Evolutionary conservation across 2,888 invertebrate genomes (phyloP).

Genomic region (Drosophila mimica): DNA sequence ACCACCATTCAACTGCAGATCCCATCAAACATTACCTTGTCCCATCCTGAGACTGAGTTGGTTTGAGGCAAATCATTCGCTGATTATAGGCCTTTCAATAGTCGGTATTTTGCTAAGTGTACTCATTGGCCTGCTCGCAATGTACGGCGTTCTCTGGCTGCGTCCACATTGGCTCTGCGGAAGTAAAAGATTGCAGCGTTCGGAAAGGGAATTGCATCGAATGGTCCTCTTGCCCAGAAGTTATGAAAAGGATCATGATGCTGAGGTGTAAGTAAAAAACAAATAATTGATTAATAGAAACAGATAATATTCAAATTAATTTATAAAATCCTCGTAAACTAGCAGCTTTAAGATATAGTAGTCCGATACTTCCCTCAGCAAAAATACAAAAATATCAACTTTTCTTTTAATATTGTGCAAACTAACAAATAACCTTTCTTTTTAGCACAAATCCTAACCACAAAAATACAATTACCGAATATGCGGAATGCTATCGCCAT

Average conservation of each 20-base stretch:
- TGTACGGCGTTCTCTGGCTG: slow-evolving; percentile 57
- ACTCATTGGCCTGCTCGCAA: slow-evolving; percentile 53
- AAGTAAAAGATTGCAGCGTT: slow-evolving; percentile 52
- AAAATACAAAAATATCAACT: too few species aligned
- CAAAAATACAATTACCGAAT: slow-evolving; percentile 38
- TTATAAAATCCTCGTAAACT: too few species aligned
- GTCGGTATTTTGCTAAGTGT: slow-evolving; percentile 51
- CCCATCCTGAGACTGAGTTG: slow-evolving; percentile 37
- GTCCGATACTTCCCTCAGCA: too few species aligned
- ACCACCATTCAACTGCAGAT: slow-evolving; percentile 73
- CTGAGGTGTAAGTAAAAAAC: slow-evolving; percentile 30
- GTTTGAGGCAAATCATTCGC: slow-evolving; percentile 46
- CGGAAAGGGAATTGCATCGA: slow-evolving; percentile 30
- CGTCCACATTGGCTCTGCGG: slow-evolving; percentile 63
- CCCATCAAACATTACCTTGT: slow-evolving; percentile 58
- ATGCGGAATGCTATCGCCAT: slow-evolving; percentile 42
- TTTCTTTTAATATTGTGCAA: neutral
- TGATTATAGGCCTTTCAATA: slow-evolving; percentile 53
- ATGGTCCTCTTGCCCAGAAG: slow-evolving; percentile 58
- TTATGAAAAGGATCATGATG: slow-evolving; percentile 7
- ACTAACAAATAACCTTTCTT: neutral
- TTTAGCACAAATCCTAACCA: slow-evolving; percentile 11
- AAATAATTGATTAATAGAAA: neutral
- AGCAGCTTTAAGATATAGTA: too few species aligned
- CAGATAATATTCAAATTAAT: neutral